A percentile compares a stretch with the other conserved stretches of the same genome.
These are phyloP conservation scores for Aphelenchoides bicaudatus DNA, from an alignment of 2,888 invertebrate genomes.

Conservation along the genomic window DNA sequence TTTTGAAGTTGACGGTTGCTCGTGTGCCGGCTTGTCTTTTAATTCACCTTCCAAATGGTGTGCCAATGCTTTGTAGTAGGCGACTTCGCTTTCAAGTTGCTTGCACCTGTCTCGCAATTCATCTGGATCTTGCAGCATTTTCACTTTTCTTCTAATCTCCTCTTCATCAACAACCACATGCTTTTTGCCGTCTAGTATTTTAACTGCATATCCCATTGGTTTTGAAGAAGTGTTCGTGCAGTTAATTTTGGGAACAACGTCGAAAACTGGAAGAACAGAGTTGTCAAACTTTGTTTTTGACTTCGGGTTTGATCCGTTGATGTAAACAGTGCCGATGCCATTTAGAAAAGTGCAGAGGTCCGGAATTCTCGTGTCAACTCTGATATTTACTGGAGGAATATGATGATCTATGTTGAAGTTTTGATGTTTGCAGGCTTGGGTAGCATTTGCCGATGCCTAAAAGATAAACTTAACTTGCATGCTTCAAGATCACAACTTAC, in stretches of 20 bases:
- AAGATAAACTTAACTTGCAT: no score
- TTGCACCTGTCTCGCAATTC: conserved; percentile 15
- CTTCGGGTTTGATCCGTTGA: neutral
- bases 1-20: conserved; percentile 1
- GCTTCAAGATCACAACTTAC: no score
- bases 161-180: conserved; percentile 10
- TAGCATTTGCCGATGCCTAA: conserved; percentile 2
- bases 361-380: neutral
- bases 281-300: conserved; percentile 10
- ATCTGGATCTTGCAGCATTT: conserved; percentile 7
- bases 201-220: neutral
- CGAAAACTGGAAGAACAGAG: neutral
- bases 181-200: conserved; percentile 7
- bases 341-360: neutral
- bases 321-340: neutral
- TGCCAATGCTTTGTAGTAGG: conserved; percentile 13
- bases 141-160: conserved; percentile 11
- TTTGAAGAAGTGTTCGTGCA: neutral
- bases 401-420: conserved; percentile 2
- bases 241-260: conserved; percentile 8
- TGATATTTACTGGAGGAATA: conserved; percentile 1
- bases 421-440: neutral
- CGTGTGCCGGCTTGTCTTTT: conserved; percentile 1
- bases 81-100: conserved; percentile 12
- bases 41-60: conserved; percentile 1